A percentile compares a stretch with the other conserved stretches of the same genome.
These are phyloP conservation scores for Theropithecus gelada DNA, from an alignment of 2,113 vertebrate species.

Conservation along the genomic window DNA sequence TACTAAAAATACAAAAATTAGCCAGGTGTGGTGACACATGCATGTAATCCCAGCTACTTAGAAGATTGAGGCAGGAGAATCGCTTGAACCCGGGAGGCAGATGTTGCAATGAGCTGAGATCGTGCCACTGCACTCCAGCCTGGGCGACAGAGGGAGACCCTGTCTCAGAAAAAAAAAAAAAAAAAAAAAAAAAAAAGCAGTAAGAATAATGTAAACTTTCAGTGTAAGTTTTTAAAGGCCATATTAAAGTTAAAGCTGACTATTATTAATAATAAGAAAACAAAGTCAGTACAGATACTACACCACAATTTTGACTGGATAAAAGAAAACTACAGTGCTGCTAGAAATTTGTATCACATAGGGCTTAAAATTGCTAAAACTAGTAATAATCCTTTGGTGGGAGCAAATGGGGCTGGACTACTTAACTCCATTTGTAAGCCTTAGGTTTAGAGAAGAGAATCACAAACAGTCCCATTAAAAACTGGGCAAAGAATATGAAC, in stretches of 20 bases:
- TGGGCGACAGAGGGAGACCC: too few species aligned
- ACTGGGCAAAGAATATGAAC: too few species aligned
- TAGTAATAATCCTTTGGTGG: background rate
- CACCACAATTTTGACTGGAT: background rate
- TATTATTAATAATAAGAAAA: constrained; percentile 82
- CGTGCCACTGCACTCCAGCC: too few species aligned
- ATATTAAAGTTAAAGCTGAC: constrained; percentile 81
- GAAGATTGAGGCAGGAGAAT: too few species aligned
- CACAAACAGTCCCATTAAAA: too few species aligned
- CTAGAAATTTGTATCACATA: background rate
- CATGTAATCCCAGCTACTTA: too few species aligned
- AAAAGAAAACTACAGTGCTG: background rate
- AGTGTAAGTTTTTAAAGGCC: constrained; percentile 59
- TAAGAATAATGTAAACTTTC: constrained; percentile 9
- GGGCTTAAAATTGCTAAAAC: background rate
- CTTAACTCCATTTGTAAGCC: background rate
- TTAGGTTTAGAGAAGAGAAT: background rate
- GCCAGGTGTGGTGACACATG: too few species aligned
- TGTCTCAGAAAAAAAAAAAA: too few species aligned
- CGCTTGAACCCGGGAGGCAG: too few species aligned
- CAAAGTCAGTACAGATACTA: background rate
- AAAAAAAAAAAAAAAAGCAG: too few species aligned
- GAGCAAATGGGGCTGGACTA: background rate
- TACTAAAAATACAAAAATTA: too few species aligned
- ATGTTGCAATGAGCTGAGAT: too few species aligned